phyloP scores from a whole-genome alignment of 1,140 invertebrate genomes.

The Lepidostoma basale region DNA sequence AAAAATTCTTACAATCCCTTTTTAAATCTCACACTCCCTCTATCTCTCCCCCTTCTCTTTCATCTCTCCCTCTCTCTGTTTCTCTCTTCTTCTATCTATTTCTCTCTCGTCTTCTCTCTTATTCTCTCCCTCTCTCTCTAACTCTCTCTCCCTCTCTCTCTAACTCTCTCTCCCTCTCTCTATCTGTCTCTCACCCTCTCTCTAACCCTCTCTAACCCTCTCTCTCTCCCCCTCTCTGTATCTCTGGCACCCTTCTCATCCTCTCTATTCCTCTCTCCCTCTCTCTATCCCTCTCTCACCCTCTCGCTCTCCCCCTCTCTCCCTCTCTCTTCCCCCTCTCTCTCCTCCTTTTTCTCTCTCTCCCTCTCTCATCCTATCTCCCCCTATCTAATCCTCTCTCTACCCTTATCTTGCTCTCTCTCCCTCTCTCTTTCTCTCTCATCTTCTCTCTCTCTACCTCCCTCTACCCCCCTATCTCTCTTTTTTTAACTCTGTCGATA shows the following conservation, averaged over 20 bases:
- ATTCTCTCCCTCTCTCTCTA: too few species aligned
- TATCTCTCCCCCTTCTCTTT: background rate
- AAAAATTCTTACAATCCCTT: too few species aligned
- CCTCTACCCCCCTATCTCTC: background rate
- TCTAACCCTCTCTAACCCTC: background rate
- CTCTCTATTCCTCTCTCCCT: background rate
- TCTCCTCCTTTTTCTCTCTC: background rate
- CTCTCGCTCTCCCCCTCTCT: background rate
- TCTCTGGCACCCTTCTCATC: background rate
- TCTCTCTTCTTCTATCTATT: too few species aligned
- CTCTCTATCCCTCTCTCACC: background rate
- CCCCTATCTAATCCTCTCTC: background rate
- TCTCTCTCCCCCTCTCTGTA: background rate
- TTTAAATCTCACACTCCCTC: background rate
- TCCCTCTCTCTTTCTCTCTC: background rate
- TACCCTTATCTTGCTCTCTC: background rate
- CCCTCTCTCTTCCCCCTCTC: background rate
- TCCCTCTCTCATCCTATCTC: background rate
- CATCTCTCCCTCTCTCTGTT: too few species aligned
- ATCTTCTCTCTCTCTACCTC: background rate
- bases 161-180: too few species aligned
- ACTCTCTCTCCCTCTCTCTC: too few species aligned
- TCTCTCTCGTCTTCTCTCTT: too few species aligned
- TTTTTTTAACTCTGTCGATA: too few species aligned
- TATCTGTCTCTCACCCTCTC: too few species aligned